These are phyloP conservation scores for Ptychadena robeensis DNA, from an alignment of 2,797 vertebrate genomes.

Conservation along the genomic window DNA sequence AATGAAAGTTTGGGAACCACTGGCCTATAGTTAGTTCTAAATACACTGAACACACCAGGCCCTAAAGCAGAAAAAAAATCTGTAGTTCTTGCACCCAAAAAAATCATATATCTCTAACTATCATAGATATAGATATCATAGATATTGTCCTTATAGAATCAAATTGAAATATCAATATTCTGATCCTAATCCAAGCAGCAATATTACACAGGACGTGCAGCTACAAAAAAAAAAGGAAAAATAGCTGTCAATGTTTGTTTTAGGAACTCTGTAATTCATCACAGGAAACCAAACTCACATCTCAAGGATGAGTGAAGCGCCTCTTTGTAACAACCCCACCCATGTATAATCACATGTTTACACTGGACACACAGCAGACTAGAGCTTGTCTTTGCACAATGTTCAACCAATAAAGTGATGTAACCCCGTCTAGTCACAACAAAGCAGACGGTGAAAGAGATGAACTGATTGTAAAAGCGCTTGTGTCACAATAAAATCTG, in stretches of 20 bases:
- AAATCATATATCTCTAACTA: too few species aligned
- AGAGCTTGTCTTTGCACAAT: constrained; percentile 13
- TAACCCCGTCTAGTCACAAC: constrained; percentile 21
- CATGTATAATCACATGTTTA: constrained; percentile 49
- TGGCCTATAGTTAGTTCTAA: too few species aligned
- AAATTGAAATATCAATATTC: too few species aligned
- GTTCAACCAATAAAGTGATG: constrained; percentile 31
- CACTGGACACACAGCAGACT: constrained; percentile 7
- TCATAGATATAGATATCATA: too few species aligned
- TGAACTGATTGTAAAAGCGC: neutral
- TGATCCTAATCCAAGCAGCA: too few species aligned
- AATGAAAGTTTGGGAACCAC: too few species aligned
- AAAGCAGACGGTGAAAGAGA: neutral
- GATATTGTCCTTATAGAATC: too few species aligned
- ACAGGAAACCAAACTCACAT: constrained; percentile 37
- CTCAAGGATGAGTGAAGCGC: constrained; percentile 28
- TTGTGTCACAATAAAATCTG: neutral
- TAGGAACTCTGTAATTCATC: constrained; percentile 19
- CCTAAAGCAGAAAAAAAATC: too few species aligned
- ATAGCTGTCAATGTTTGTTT: neutral
- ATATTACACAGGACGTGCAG: too few species aligned
- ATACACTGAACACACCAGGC: too few species aligned
- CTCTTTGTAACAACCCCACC: constrained; percentile 24
- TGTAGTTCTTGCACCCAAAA: too few species aligned
- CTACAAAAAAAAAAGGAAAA: neutral